phyloP scores from a whole-genome alignment of 2,888 invertebrate species.

The Phlogophora meticulosa region DNA sequence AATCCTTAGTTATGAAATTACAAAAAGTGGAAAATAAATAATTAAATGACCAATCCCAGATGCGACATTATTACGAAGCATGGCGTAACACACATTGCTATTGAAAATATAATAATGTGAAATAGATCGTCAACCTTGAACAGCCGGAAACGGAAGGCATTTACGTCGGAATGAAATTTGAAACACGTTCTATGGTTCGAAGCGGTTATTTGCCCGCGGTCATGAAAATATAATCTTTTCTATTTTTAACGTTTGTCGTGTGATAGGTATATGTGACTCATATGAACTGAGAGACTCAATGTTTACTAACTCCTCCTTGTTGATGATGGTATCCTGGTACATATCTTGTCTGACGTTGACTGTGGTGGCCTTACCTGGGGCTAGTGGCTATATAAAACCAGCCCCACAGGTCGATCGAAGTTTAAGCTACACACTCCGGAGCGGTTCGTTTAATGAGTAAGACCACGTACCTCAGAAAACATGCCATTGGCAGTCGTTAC shows the following conservation, averaged over 20 bases:
- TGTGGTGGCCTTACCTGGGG: too few species aligned
- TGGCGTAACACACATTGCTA: constrained; percentile 21
- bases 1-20: too few species aligned
- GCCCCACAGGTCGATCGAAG: too few species aligned
- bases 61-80: neutral
- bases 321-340: neutral
- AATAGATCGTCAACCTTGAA: constrained; percentile 39
- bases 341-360: too few species aligned
- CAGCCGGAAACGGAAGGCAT: constrained; percentile 49
- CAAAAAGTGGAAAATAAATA: too few species aligned
- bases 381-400: too few species aligned
- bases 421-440: too few species aligned
- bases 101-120: constrained; percentile 37
- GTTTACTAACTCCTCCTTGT: neutral
- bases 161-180: constrained; percentile 30
- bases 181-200: constrained; percentile 36
- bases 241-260: constrained; percentile 16
- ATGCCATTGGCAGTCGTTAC: too few species aligned
- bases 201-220: neutral
- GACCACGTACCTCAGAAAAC: too few species aligned
- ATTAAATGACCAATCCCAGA: neutral
- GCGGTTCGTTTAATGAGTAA: too few species aligned
- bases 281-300: neutral
- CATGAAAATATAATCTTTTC: constrained; percentile 34
- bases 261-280: neutral